These are phyloP conservation scores for Cyclura pinguis DNA, from an alignment of 2,797 vertebrate species.

Conservation along the genomic window DNA sequence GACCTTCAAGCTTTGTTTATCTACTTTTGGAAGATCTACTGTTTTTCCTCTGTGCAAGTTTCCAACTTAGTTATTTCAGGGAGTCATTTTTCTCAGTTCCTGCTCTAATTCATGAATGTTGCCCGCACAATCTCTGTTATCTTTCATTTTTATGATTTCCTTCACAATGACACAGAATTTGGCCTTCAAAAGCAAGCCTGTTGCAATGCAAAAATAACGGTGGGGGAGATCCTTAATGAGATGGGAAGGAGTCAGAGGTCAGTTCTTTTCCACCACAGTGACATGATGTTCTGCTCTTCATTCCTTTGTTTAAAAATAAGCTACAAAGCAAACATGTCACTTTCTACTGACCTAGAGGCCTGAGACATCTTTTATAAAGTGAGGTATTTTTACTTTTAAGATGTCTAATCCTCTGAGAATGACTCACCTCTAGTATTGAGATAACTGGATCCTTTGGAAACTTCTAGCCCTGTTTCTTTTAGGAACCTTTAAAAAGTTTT, in stretches of 20 bases:
- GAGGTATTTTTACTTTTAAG: not conserved
- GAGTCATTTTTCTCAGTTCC: not conserved
- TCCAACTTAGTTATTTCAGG: not conserved
- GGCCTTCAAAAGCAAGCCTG: not conserved
- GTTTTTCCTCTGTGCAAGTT: constrained; percentile 24
- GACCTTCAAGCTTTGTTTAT: not conserved
- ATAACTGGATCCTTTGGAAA: not conserved
- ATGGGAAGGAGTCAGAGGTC: not conserved
- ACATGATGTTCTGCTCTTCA: rapidly evolving
- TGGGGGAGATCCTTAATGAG: not conserved
- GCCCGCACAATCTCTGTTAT: not conserved
- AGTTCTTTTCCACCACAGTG: not conserved
- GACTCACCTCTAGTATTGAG: not conserved
- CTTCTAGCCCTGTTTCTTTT: not conserved
- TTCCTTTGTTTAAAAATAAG: constrained; percentile 19
- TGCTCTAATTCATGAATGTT: not conserved
- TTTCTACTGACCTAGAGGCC: constrained; percentile 1
- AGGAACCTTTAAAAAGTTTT: not conserved
- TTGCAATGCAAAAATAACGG: not conserved
- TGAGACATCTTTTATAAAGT: not conserved
- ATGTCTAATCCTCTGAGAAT: not conserved
- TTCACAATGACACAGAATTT: not conserved
- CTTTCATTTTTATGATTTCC: no score
- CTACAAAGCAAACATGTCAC: not conserved
- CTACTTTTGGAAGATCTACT: not conserved